A percentile compares a stretch with the other conserved stretches of the same genome.
phyloP scores from a whole-genome alignment of 2,888 invertebrate species.

The Petrophora chlorosata region DNA sequence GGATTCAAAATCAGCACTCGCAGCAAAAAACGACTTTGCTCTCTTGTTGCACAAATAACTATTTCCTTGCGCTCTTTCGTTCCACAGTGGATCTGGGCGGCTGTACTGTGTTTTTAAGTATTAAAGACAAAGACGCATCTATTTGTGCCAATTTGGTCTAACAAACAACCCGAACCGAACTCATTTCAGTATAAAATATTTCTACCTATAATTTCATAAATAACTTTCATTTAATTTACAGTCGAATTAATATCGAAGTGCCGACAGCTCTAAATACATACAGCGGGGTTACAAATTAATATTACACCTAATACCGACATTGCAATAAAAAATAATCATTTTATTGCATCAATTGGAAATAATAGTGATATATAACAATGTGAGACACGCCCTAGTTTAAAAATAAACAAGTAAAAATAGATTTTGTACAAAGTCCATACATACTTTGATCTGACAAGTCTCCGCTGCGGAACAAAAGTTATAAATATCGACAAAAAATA shows the following conservation, averaged over 20 bases:
- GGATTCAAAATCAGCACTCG: too few species aligned
- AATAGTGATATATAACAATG: constrained; percentile 34
- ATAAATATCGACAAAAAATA: constrained; percentile 20
- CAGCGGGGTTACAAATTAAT: constrained; percentile 57
- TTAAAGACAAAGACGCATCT: too few species aligned
- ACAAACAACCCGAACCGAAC: constrained; percentile 43
- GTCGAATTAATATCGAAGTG: constrained; percentile 60
- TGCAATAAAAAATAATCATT: constrained; percentile 54
- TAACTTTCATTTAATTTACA: constrained; percentile 69
- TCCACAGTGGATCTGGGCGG: too few species aligned
- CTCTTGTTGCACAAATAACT: too few species aligned
- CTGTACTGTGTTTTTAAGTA: too few species aligned
- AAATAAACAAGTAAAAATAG: constrained; percentile 43
- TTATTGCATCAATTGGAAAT: constrained; percentile 46
- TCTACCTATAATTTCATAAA: constrained; percentile 68
- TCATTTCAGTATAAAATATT: constrained; percentile 61
- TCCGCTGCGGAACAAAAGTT: constrained; percentile 36
- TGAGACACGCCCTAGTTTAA: constrained; percentile 42
- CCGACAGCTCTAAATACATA: constrained; percentile 53
- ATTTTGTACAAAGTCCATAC: constrained; percentile 45
- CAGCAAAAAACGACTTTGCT: too few species aligned
- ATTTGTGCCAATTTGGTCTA: too few species aligned
- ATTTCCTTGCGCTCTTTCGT: too few species aligned
- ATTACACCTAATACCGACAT: constrained; percentile 65
- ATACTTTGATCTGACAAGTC: constrained; percentile 30